Base-by-base conservation (phyloP, 2,113 vertebrate species). In the Nothocercus nigrocapillus region DNA sequence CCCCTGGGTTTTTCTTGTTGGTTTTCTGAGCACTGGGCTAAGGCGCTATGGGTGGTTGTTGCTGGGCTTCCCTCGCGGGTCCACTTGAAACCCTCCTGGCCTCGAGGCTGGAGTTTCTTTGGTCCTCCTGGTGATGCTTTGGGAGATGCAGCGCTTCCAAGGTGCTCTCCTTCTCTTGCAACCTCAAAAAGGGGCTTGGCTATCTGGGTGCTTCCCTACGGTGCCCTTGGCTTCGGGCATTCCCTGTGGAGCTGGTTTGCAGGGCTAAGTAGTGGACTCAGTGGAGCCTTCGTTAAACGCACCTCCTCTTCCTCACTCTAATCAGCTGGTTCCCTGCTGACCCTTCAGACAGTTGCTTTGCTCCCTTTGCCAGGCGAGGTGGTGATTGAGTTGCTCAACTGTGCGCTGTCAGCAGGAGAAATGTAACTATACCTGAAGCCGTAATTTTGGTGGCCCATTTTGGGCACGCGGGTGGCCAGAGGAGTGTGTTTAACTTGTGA, bases 151-250 rank as follows among this genome's bases (percentile, higher is more conserved):
- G 22, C 49, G 15, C 3, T 30, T 8, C 42, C 7, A 3, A n/a
- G 30, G 8, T 13, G 42, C 0, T n/a, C 19, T 15, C 44, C 0
- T 61, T 19, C 8, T 54, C 7, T 12, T 62, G 34, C 77, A 38
- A 3, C 47, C 32, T 47, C 28, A 19, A n/a, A 10, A 17, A 44
- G 49, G 18, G 40, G 11, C 0, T 1, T 11, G 36, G 6, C 15
- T n/a, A 16, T 1, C 0, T 27, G 24, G 13, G 1, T 58, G 17
- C 54, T 56, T 30, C 27, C 8, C 2, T 17, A 15, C 5, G 1
- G 27, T 69, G 53, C 18, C 64, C 47, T 21, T 54, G 38, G 28
- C 20, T 74, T 49, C n/a, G 47, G 27, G 24, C 28, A 1, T 66
- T 81, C 36, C 32, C 40, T 25, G 1, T 12, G 75, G 80, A 32